A percentile compares a stretch with the other conserved stretches of the same genome.
Conservation (phyloP, 2,888 invertebrate species). For the Tridacna crocea region DNA sequence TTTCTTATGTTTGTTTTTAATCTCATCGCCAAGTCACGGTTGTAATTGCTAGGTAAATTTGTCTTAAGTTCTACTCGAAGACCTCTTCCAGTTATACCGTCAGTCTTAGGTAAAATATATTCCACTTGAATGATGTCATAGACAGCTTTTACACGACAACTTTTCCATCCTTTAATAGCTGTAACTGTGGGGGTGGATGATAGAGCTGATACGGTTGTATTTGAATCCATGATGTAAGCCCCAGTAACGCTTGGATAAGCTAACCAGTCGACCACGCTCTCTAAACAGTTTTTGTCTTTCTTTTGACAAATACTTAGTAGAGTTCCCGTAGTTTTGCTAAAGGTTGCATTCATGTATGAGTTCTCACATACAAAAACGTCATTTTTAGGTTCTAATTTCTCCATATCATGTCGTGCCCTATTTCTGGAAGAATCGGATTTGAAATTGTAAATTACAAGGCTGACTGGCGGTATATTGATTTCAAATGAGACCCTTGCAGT, state of each 20-base stretch:
- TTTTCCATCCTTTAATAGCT: conserved; percentile 28
- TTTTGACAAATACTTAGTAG: conserved; percentile 46
- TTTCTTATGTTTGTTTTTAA: conserved; percentile 73
- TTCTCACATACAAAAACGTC: conserved; percentile 38
- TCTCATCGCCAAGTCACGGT: conserved; percentile 79
- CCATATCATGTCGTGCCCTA: neutral
- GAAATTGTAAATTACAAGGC: conserved; percentile 42
- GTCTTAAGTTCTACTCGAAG: conserved; percentile 39
- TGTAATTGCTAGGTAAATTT: conserved; percentile 34
- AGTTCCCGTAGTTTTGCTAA: conserved; percentile 44
- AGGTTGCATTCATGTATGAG: conserved; percentile 50
- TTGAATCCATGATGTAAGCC: conserved; percentile 53
- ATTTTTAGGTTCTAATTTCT: neutral
- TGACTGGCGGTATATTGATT: conserved; percentile 45
- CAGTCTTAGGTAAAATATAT: conserved; percentile 26
- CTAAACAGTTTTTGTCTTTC: conserved; percentile 33
- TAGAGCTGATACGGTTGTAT: conserved; percentile 15
- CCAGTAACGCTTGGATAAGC: conserved; percentile 43
- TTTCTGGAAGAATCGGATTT: neutral
- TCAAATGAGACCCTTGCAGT: conserved; percentile 37
- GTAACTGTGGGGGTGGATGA: conserved; percentile 20
- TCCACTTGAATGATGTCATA: conserved; percentile 34
- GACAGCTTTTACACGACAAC: conserved; percentile 39
- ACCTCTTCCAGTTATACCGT: conserved; percentile 30
- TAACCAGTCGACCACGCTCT: conserved; percentile 45